Base-by-base conservation (phyloP, 2,113 vertebrate species). In the Ondatra zibethicus region DNA sequence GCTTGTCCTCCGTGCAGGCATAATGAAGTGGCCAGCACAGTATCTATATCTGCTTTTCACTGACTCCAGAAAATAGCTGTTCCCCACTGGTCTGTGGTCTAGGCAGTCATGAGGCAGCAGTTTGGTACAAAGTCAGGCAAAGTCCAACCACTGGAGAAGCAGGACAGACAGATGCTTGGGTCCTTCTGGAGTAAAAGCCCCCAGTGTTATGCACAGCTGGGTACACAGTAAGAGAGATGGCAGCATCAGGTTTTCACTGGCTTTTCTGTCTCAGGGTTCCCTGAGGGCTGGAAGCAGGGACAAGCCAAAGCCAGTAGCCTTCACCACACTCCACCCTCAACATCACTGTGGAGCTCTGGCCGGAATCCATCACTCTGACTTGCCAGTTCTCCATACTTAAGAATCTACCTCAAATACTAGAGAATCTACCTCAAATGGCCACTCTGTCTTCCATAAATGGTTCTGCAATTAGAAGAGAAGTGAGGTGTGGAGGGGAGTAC, bases 131-230 rank as follows among this genome's bases (percentile, higher is more conserved):
- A 39, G 50, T 63, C 33, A 94, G 61, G 68, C 76, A 72, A 36
- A 92, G 21, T 2, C 58, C 0, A 0, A 0, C 10, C 29, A 2
- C 14, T 10, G 7, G 77, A 86, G 65, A 75, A 52, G 78, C 0
- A 73, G 23, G 10, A 17, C 39, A 72, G 31, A 50, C 82, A 31
- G 50, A 42, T 25, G 42, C 39, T 42, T 25, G 10, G 17, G 25
- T 42, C 14, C 63, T 33, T 66, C 84, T n/a, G 7, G 68, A 85
- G 80, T 39, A 39, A 70, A 55, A 7, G 33, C 27, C 19, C 47
- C n/a, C 13, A 3, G 52, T 1, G 16, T 77, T 36, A 6, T 7
- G 23, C 3, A 61, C 3, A 23, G 7, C 16, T 7, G 19, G 19
- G 4, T 4, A 58, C 29, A 72, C 17, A 81, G 13, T 4, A 31